Evolutionary conservation across 2,888 invertebrate genomes (phyloP).

Genomic region (Tetropium fuscum): DNA sequence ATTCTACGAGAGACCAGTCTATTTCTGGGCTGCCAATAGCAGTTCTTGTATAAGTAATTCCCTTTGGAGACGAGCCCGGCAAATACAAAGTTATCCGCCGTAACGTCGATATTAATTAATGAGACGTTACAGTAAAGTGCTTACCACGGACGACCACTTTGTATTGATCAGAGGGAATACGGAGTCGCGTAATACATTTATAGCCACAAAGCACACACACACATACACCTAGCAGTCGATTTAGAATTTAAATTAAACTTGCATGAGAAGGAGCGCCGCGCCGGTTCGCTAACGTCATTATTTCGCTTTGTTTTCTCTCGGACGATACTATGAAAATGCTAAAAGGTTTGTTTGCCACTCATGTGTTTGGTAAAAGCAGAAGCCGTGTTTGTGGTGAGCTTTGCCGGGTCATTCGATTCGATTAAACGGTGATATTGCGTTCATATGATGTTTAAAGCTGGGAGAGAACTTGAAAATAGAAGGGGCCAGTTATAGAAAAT

Average conservation of each 20-base stretch:
- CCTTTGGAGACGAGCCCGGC: too few species aligned
- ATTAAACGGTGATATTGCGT: too few species aligned
- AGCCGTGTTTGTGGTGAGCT: too few species aligned
- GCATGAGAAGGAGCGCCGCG: slow-evolving; percentile 10
- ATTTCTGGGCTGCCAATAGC: too few species aligned
- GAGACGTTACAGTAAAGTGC: slow-evolving; percentile 10
- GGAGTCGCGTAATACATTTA: slow-evolving; percentile 19
- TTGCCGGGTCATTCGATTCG: too few species aligned
- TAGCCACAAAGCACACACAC: slow-evolving; percentile 10
- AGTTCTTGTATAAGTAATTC: too few species aligned
- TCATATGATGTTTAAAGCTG: too few species aligned
- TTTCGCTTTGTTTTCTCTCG: slow-evolving; percentile 16
- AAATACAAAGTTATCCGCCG: slow-evolving; percentile 2
- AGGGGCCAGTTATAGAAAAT: too few species aligned
- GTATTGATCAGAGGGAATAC: slow-evolving; percentile 14
- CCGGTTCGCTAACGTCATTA: slow-evolving; percentile 22
- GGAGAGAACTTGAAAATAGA: too few species aligned
- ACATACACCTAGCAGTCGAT: slow-evolving; percentile 8
- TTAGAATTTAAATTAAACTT: slow-evolving; percentile 13
- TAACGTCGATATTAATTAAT: slow-evolving; percentile 24
- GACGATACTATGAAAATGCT: slow-evolving; percentile 7
- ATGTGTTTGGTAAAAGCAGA: too few species aligned
- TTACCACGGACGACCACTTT: slow-evolving; percentile 21
- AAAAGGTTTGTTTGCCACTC: too few species aligned
- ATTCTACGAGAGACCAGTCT: too few species aligned